Conservation (phyloP, 2,797 vertebrate genomes). For the Tapirus indicus region DNA sequence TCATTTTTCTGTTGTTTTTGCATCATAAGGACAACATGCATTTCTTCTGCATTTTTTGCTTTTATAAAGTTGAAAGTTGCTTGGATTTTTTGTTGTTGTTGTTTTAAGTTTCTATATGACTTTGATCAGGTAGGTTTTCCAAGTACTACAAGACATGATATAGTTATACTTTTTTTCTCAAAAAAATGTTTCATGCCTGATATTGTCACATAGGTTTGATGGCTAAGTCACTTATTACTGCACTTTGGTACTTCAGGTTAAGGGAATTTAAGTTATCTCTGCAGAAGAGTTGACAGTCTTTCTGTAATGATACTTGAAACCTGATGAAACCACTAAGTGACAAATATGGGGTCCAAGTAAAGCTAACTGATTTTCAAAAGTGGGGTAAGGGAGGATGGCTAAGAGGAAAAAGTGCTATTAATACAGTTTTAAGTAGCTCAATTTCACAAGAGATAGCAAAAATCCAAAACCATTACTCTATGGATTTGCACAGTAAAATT, state of each 20-base stretch:
- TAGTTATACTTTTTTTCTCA: neutral
- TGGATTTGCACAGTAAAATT: neutral
- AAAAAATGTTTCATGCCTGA: neutral
- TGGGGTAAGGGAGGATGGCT: neutral
- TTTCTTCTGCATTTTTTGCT: neutral
- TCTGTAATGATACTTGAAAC: conserved; percentile 33
- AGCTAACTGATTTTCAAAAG: conserved; percentile 12
- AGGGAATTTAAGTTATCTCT: conserved; percentile 2
- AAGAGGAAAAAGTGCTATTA: neutral
- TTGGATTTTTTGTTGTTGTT: neutral
- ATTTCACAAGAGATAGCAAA: neutral
- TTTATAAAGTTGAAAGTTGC: neutral
- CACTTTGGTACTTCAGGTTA: neutral
- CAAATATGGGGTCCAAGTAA: neutral
- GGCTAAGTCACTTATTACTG: neutral
- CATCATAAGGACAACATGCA: neutral
- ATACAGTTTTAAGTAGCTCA: neutral
- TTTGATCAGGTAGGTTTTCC: neutral
- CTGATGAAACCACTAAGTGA: neutral
- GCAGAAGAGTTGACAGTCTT: neutral
- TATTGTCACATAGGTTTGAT: neutral
- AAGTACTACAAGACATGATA: neutral
- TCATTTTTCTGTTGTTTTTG: neutral
- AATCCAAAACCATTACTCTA: neutral
- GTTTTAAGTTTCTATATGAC: neutral